phyloP scores from a whole-genome alignment of 2,888 invertebrate genomes.

The Entomobrya proxima region DNA sequence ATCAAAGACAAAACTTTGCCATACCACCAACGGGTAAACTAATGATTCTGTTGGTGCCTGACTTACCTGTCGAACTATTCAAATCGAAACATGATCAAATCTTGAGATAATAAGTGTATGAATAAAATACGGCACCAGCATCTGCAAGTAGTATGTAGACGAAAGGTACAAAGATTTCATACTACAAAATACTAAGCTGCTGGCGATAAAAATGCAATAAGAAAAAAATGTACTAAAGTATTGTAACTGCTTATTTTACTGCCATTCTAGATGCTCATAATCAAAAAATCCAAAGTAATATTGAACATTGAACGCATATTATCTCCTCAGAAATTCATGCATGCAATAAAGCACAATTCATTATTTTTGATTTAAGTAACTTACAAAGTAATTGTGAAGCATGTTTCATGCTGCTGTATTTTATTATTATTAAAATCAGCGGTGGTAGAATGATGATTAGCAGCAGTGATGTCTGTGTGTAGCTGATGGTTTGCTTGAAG shows the following conservation, averaged over 20 bases:
- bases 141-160: not conserved
- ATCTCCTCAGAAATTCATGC: not conserved
- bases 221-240: conserved; percentile 36
- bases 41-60: conserved; percentile 10
- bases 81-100: conserved; percentile 18
- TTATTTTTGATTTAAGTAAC: conserved; percentile 53
- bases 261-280: conserved; percentile 34
- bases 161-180: not conserved
- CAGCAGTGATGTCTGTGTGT: not conserved
- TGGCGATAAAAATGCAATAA: conserved; percentile 49
- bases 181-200: not conserved
- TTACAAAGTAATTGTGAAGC: conserved; percentile 28
- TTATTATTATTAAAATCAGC: conserved; percentile 48
- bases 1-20: conserved; percentile 19
- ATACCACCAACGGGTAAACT: conserved; percentile 30
- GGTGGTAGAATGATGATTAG: conserved; percentile 55
- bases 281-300: not conserved
- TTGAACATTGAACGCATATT: not conserved
- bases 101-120: conserved; percentile 13
- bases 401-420: conserved; percentile 28
- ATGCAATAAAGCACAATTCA: conserved; percentile 51
- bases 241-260: conserved; percentile 53
- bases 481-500: not conserved
- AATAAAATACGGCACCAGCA: not conserved
- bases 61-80: not conserved